Conservation (phyloP, 2,797 vertebrate genomes). For the Benthosema pterotum region DNA sequence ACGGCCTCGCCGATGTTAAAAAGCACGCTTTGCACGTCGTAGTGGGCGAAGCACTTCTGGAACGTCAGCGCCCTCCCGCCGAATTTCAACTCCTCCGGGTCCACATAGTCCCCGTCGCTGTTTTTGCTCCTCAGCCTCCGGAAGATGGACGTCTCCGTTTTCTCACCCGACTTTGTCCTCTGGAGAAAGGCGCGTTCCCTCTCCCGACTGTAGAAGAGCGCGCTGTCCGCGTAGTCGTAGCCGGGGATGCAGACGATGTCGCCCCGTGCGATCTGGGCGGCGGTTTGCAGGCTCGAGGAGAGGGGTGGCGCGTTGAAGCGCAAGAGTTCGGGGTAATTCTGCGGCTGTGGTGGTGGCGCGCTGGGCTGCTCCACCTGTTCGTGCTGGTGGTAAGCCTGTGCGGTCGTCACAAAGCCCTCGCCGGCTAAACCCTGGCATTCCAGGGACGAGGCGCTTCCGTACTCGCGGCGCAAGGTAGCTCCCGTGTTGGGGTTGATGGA, state of each 20-base stretch:
- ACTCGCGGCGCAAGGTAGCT: slow-evolving; percentile 84
- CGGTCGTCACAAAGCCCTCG: slow-evolving; percentile 80
- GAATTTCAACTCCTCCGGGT: slow-evolving; percentile 72
- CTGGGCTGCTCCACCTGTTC: slow-evolving; percentile 79
- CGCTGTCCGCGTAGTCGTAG: slow-evolving; percentile 82
- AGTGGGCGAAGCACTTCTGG: slow-evolving; percentile 87
- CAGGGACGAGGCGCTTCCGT: slow-evolving; percentile 88
- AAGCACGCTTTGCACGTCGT: slow-evolving; percentile 87
- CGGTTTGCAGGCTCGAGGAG: slow-evolving; percentile 86
- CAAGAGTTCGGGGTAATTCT: slow-evolving; percentile 81
- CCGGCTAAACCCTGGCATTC: slow-evolving; percentile 83
- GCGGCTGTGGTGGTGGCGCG: slow-evolving; percentile 60
- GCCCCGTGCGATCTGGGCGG: slow-evolving; percentile 84
- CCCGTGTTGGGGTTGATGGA: slow-evolving; percentile 87
- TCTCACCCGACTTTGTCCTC: slow-evolving; percentile 78
- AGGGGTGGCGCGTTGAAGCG: slow-evolving; percentile 74
- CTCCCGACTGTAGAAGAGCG: slow-evolving; percentile 78
- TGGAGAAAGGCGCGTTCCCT: slow-evolving; percentile 82
- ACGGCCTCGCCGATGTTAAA: slow-evolving; percentile 88
- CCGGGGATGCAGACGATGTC: slow-evolving; percentile 84
- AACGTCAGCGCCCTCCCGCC: slow-evolving; percentile 77
- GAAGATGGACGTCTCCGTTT: slow-evolving; percentile 83
- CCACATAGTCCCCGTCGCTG: slow-evolving; percentile 81
- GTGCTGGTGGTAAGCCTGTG: slow-evolving; percentile 62
- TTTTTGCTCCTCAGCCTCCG: slow-evolving; percentile 81